phyloP scores from a whole-genome alignment of 2,113 vertebrate species.

The Ibidorhyncha struthersii region DNA sequence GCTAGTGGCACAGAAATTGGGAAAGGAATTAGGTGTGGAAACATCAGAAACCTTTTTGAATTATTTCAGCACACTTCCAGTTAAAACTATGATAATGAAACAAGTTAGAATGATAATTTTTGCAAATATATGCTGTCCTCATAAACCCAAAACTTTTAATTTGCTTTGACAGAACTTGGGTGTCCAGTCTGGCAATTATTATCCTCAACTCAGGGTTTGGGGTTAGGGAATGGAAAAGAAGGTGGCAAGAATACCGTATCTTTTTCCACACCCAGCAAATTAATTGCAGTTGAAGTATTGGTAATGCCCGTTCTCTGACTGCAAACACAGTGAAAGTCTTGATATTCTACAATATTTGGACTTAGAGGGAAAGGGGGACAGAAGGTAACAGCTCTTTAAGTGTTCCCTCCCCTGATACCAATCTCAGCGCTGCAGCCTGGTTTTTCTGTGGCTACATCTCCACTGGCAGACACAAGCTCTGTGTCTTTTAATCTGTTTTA shows the following conservation, averaged over 20 bases:
- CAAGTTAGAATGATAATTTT: neutral
- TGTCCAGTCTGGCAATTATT: neutral
- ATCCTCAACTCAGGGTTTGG: neutral
- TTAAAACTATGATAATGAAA: neutral
- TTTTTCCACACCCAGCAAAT: neutral
- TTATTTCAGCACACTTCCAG: neutral
- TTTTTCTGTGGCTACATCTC: neutral
- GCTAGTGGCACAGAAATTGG: neutral
- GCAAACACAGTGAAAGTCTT: neutral
- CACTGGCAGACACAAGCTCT: neutral
- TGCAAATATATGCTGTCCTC: neutral
- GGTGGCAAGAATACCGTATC: rapidly evolving
- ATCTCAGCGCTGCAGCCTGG: neutral
- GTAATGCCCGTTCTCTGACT: neutral
- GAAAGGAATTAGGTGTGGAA: neutral
- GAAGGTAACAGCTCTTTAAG: neutral
- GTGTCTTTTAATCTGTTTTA: neutral
- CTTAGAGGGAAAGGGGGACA: neutral
- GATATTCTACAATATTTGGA: neutral
- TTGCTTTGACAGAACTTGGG: neutral
- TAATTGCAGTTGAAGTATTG: neutral
- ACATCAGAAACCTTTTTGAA: neutral
- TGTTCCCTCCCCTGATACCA: neutral
- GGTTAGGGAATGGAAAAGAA: neutral
- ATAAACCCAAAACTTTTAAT: neutral